Percentiles rank a stretch among this genome's conserved stretches.
Conservation (phyloP, 2,113 vertebrate genomes). For the Bubo bubo region DNA sequence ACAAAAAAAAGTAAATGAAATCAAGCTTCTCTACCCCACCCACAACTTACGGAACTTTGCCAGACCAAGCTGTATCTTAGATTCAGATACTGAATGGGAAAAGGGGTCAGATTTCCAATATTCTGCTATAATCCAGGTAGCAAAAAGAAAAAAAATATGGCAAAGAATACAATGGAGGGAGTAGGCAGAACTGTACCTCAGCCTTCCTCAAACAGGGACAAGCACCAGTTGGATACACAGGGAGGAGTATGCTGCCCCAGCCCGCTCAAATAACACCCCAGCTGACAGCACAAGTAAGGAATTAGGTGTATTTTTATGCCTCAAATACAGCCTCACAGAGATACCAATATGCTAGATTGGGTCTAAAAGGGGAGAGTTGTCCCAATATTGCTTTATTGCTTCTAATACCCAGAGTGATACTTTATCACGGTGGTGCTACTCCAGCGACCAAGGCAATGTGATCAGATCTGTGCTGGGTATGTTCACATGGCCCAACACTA, state of each 20-base stretch:
- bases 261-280: background rate
- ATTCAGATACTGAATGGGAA: background rate
- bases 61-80: background rate
- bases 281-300: background rate
- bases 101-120: background rate
- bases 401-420: background rate
- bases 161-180: background rate
- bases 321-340: background rate
- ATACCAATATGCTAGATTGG: background rate
- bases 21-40: background rate
- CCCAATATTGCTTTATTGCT: background rate
- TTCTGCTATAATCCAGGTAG: background rate
- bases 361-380: too few species aligned
- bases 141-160: background rate
- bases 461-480: background rate
- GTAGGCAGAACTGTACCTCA: background rate
- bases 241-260: background rate
- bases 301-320: background rate
- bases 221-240: background rate
- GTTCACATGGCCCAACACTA: accelerated
- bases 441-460: background rate
- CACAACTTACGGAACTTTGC: background rate
- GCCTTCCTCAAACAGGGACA: background rate
- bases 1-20: background rate
- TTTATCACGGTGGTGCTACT: background rate